Conservation (phyloP, 2,113 vertebrate genomes). For the Brachionichthys hirsutus region DNA sequence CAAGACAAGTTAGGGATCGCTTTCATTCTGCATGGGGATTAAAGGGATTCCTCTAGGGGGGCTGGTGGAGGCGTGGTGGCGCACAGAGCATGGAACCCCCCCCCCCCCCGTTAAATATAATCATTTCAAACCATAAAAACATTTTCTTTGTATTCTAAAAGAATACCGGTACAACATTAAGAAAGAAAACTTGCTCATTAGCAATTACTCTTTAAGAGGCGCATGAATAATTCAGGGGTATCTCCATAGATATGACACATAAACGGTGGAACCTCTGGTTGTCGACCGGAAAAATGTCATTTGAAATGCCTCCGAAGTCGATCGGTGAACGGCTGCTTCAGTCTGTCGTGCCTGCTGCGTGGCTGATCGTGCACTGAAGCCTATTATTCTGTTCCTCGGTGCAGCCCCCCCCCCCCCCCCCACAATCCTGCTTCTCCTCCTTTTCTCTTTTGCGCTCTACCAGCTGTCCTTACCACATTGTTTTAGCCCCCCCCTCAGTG, state of each 20-base stretch:
- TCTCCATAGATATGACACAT: too few relatives aligned
- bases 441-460: slow-evolving; percentile 23
- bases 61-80: slow-evolving; percentile 24
- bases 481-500: slow-evolving; percentile 24
- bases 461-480: slow-evolving; percentile 42
- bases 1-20: slow-evolving; percentile 14
- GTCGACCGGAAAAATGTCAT: too few relatives aligned
- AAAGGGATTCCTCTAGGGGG: slow-evolving; percentile 21
- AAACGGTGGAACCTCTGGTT: too few relatives aligned
- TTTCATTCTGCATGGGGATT: slow-evolving; percentile 30
- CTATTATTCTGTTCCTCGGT: slow-evolving; percentile 22
- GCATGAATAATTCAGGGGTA: too few relatives aligned
- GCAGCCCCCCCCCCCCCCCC: slow-evolving; percentile 11
- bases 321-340: slow-evolving; percentile 37
- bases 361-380: slow-evolving; percentile 23
- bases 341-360: slow-evolving; percentile 24
- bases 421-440: not conserved
- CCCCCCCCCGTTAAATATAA: too few relatives aligned
- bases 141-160: too few relatives aligned
- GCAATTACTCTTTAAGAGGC: too few relatives aligned
- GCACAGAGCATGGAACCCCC: not conserved
- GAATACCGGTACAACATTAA: too few relatives aligned
- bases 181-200: too few relatives aligned
- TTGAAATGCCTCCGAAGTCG: too few relatives aligned
- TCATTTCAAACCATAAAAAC: too few relatives aligned